Base-by-base conservation (phyloP, 2,113 vertebrate species). In the Anseranas semipalmata region DNA sequence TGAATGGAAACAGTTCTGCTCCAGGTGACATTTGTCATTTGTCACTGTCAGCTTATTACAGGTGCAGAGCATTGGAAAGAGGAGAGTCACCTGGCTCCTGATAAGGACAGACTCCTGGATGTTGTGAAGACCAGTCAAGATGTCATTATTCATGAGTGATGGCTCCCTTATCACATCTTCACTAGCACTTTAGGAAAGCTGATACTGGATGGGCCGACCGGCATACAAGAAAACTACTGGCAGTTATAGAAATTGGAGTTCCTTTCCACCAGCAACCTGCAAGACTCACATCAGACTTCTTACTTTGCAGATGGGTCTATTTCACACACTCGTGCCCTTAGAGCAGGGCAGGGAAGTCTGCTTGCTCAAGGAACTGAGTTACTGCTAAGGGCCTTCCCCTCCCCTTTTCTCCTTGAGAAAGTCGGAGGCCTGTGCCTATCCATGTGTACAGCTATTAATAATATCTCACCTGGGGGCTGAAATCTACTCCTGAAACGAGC, bases 1-100 rank as follows among this genome's bases (percentile, higher is more conserved):
- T 86, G 48, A 94, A 71, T 30, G 83, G 66, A 84, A 89, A 94
- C 48, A 76, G 16, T 22, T 93, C 35, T 78, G 25, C 15, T 72
- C 39, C 18, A 11, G 22, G 20, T 87, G 48, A 48, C 12, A 35
- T 84, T 63, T 85, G 37, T 76, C 50, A 53, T 43, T 68, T 78
- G 25, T 84, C 67, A 58, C 9, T 83, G 50, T 73, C 59, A 71
- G 17, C 33, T 82, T 66, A 24, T 70, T 89, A 37, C 2, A 35
- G 45, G 24, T 58, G 18, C 4, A n/a, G 35, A 24, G 25, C 27
- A 53, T 22, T 90, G 50, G 55, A 79, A 66, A 75, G 79, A 77
- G 28, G 45, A 94, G 32, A 58, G 13, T 41, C 8, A 80, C 20
- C 41, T 19, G 65, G 37, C 1, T 75, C 7, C 60, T 87, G 15